Evolutionary conservation across 2,888 invertebrate genomes (phyloP).

Genomic region (Nomada hirtipes): DNA sequence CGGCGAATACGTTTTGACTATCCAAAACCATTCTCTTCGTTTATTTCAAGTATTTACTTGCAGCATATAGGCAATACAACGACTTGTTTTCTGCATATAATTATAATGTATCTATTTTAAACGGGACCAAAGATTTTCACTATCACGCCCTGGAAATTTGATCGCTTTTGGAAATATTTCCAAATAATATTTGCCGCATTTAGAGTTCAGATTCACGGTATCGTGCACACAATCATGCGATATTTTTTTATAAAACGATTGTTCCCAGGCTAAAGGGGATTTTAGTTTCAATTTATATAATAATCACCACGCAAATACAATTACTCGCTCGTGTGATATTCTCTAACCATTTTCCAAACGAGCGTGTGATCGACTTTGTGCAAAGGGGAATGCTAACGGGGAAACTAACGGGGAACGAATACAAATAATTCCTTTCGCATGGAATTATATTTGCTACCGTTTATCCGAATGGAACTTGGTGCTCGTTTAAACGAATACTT

Average conservation of each 20-base stretch:
- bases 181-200: background rate
- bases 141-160: background rate
- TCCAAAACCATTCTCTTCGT: background rate
- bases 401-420: constrained; percentile 16
- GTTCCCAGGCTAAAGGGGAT: constrained; percentile 7
- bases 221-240: background rate
- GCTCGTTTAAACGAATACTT: constrained; percentile 13
- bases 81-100: constrained; percentile 35
- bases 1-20: background rate
- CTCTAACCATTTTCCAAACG: constrained; percentile 3
- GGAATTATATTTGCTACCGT: constrained; percentile 17
- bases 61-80: no score
- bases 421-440: constrained; percentile 24
- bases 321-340: constrained; percentile 3
- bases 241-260: constrained; percentile 14
- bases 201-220: background rate
- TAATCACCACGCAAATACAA: constrained; percentile 5
- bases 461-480: background rate
- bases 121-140: constrained; percentile 6
- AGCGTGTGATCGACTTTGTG: background rate
- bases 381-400: constrained; percentile 4
- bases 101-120: constrained; percentile 10
- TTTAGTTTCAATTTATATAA: constrained; percentile 34
- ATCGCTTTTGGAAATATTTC: background rate
- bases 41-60: background rate